Evolutionary conservation across 2,888 invertebrate species (phyloP), one percentile per base, ranked within the genome.

Genomic region (Pediacus dermestoides): DNA sequence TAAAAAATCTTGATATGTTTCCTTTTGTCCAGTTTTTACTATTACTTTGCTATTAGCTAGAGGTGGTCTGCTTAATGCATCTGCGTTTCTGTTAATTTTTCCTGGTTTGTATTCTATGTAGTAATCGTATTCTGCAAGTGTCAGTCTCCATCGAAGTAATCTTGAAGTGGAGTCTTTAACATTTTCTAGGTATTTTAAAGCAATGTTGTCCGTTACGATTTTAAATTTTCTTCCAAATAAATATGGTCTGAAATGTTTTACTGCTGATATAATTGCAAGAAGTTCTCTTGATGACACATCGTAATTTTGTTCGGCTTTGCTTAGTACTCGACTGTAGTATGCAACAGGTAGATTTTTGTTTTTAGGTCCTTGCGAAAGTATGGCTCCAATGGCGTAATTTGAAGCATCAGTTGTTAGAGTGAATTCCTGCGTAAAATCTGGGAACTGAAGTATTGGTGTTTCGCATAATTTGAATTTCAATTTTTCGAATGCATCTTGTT

Each of bases 401-500:
- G 50, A 55, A 15, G 50, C 61, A 30, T 51, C 63, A 10, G 52
- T 64, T 3, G 53, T 55, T n/a, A 57, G 37, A 39, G 38, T 50
- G 37, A 56, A 63, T 32, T 38, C 28, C 45, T 48, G 40, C 1
- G 34, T 21, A 40, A 57, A 60, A 45, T 63, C 53, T 4, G 62
- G 61, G 34, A 58, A 60, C 42, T 58, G 46, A 9, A 55, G 37
- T 9, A 57, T 8, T 9, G 47, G 48, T 12, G 42, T 34, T 1
- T 34, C 32, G 11, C 22, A 35, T 14, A 52, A 37, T 18, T 42
- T 30, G 11, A 26, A 16, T 42, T 48, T 52, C 4, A 56, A 36
- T n/a, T 21, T 37, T 36, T 53, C 50, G 18, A 57, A 50, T 4
- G 44, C 32, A 11, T 40, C 21, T 42, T 49, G 39, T 23, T 43